Percentiles rank a stretch among this genome's conserved stretches.
Conservation (phyloP, 1,140 invertebrate species). For the Colletes gigas region DNA sequence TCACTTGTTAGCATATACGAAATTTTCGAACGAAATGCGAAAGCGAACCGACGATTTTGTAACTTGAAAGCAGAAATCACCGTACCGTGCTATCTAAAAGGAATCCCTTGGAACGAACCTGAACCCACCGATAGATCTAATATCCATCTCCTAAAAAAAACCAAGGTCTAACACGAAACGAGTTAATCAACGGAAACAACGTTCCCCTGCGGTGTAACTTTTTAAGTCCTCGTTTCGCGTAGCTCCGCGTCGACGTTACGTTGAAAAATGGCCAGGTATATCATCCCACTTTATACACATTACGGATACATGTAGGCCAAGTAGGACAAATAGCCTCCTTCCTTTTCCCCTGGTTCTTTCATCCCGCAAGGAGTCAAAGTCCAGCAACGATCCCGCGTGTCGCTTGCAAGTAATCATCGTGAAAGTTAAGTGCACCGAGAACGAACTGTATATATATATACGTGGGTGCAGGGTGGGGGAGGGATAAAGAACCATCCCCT, state of each 20-base stretch:
- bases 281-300: slow-evolving; percentile 31
- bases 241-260: background rate
- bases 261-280: slow-evolving; percentile 39
- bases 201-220: background rate
- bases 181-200: background rate
- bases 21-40: no score
- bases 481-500: background rate
- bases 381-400: background rate
- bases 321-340: slow-evolving; percentile 30
- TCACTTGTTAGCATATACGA: no score
- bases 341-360: background rate
- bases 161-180: background rate
- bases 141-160: background rate
- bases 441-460: background rate
- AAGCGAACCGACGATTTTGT: no score
- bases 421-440: slow-evolving; percentile 48
- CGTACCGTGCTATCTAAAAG: no score
- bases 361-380: slow-evolving; percentile 17
- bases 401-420: slow-evolving; percentile 53
- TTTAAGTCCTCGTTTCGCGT: background rate
- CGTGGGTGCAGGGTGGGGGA: no score
- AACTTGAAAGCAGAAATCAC: no score
- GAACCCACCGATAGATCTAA: no score
- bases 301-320: slow-evolving; percentile 34
- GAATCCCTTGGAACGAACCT: background rate